Conservation (phyloP, 2,888 invertebrate species). For the Cylindroiulus punctatus region DNA sequence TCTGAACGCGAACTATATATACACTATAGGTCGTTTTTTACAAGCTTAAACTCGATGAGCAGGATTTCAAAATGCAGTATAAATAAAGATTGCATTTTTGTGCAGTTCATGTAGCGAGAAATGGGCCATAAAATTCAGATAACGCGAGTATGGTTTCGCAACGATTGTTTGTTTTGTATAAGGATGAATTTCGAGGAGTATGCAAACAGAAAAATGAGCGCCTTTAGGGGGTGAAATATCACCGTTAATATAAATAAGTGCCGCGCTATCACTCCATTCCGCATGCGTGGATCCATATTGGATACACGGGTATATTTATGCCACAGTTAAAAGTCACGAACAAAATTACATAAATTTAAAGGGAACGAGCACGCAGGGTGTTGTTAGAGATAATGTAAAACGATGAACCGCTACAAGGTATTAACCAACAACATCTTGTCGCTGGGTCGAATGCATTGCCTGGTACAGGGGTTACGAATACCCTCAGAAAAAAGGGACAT, state of each 20-base stretch:
- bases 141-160: slow-evolving; percentile 33
- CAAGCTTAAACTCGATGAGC: background rate
- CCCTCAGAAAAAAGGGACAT: background rate
- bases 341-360: background rate
- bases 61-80: slow-evolving; percentile 24
- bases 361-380: background rate
- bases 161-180: slow-evolving; percentile 32
- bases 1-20: background rate
- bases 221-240: slow-evolving; percentile 6
- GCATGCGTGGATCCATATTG: slow-evolving; percentile 9
- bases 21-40: background rate
- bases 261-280: slow-evolving; percentile 16
- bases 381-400: slow-evolving; percentile 21
- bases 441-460: background rate
- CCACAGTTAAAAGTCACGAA: slow-evolving; percentile 8
- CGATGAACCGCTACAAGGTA: background rate
- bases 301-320: slow-evolving; percentile 21
- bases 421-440: background rate
- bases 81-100: slow-evolving; percentile 48
- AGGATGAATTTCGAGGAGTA: background rate
- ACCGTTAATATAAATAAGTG: slow-evolving; percentile 5
- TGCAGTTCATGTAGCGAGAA: slow-evolving; percentile 48
- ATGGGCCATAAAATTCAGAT: slow-evolving; percentile 50
- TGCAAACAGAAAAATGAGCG: background rate
- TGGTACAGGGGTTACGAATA: background rate